Evolutionary conservation across 2,797 vertebrate genomes (phyloP), one percentile per base, ranked within the genome.

Genomic region (Bradypus variegatus): DNA sequence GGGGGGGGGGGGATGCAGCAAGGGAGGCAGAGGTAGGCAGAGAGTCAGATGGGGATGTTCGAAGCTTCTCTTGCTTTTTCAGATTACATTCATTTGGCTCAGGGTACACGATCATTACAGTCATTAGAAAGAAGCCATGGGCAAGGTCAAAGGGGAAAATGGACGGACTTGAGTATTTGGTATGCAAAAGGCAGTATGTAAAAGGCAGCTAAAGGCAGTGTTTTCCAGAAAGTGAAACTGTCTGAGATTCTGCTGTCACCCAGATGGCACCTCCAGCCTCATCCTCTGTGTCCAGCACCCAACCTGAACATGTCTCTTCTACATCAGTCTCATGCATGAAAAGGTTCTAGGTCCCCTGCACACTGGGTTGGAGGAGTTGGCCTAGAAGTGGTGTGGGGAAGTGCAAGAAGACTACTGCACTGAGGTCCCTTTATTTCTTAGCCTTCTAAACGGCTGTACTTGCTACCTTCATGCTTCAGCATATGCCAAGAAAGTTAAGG

Each of bases 141-240:
- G 11, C 75, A 82, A 76, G 48, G 53, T 75, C 55, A 83, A 81
- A 60, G 45, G 41, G 31, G 25, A 23, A 73, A 83, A 41, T 50
- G 58, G 50, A 38, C 31, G 19, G 5, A 67, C 67, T 60, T 27
- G 10, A 87, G 70, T 73, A 41, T 82, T 80, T 67, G 58, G 27
- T 86, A n/a, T 55, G 65, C 45, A 33, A 86, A 83, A 86, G 60
- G 21, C 4, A 83, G 27, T 64, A 41, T 13, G 12, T 64, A 76
- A 90, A 88, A 90, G 45, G 38, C 33, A 92, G 19, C 41, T 36
- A 58, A 58, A 33, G 36, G 38, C 14, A 27, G 15, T 38, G 69
- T 81, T 77, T 65, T 93, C 81, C 25, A 83, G n/a, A 92, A 88
- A 86, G 25, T 55, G 65, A 77, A 76, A 60, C 19, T 88, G 53